Evolutionary conservation across 2,888 invertebrate species (phyloP), one percentile per base, ranked within the genome.

Genomic region (Melipona beecheii): DNA sequence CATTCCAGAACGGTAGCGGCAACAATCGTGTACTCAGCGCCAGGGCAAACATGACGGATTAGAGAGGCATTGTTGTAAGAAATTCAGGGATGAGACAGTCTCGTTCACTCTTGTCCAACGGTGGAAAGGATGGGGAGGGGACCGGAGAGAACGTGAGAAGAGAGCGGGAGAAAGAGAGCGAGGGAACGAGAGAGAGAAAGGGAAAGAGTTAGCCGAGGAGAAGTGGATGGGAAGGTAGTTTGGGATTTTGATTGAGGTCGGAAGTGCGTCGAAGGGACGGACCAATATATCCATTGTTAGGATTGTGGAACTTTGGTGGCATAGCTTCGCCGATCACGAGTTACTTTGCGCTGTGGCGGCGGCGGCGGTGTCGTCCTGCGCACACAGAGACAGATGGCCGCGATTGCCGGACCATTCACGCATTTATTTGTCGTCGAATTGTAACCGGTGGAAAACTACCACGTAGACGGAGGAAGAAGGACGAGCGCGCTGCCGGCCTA

Each of bases 281-380:
- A 86, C 84, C 87, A 87, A 87, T 87, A 58, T 58, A 87, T 87
- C 85, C 75, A 85, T 85, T 89, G 88, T 86, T 83, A 58, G 73
- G 80, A 65, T 65, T 66, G 54, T 78, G 64, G 79, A 86, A 83
- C 65, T 84, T 79, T 50, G 60, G 60, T 75, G 50, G 36, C 72
- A 73, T 72, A 76, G 74, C 56, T 73, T 77, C 69, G 71, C 58
- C 74, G 75, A 86, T 86, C 78, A 60, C 79, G 62, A 36, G 79
- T 86, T 87, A 86, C 81, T 77, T 83, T 81, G 72, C 62, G 27
- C 27, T 27, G 27, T 27, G 31, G n/a, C 4, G 31, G n/a, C 4
- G 31, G 31, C 31, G 27, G n/a, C 50, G 21, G 19, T 58, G 50
- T 60, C 52, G 52, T 17, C 19, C 43, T 43, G 27, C 62, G 73